Evolutionary conservation across 1,140 invertebrate genomes (phyloP).

Genomic region (Cotesia typhae): DNA sequence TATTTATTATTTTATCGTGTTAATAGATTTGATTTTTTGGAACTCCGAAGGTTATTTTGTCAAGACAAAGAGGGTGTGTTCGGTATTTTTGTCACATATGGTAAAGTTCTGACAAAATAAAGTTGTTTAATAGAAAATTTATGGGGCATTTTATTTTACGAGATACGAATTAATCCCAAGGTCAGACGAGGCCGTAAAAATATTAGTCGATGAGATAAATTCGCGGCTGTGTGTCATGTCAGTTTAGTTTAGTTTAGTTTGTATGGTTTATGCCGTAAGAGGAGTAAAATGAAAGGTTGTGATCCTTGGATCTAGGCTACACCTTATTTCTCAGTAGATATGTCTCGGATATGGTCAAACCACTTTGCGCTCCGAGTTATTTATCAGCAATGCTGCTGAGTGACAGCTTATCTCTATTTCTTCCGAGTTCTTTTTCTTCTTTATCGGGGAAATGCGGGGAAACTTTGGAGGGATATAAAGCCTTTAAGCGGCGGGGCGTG

Average conservation of each 20-base stretch:
- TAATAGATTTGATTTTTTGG: too few relatives aligned
- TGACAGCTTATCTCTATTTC: background rate
- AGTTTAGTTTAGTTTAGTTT: background rate
- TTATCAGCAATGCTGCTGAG: background rate
- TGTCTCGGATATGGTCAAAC: slow-evolving; percentile 2
- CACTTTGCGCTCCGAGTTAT: background rate
- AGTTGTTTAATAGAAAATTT: too few relatives aligned
- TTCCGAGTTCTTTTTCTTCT: too few relatives aligned
- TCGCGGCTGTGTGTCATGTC: background rate
- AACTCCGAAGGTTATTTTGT: too few relatives aligned
- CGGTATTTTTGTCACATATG: too few relatives aligned
- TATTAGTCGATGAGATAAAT: slow-evolving; percentile 22
- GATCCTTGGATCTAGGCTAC: background rate
- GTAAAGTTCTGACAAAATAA: background rate
- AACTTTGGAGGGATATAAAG: too few relatives aligned
- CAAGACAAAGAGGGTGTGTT: too few relatives aligned
- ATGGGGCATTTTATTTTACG: background rate
- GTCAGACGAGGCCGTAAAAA: slow-evolving; percentile 23
- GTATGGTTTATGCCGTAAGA: background rate
- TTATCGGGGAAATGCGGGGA: too few relatives aligned
- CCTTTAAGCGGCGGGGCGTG: too few relatives aligned
- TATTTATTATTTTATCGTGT: background rate
- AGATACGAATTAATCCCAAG: slow-evolving; percentile 26
- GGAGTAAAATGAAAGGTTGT: background rate
- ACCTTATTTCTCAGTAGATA: slow-evolving; percentile 13